Evolutionary conservation across 2,113 vertebrate species (phyloP), one percentile per base, ranked within the genome.

Genomic region (Grammomys surdaster): DNA sequence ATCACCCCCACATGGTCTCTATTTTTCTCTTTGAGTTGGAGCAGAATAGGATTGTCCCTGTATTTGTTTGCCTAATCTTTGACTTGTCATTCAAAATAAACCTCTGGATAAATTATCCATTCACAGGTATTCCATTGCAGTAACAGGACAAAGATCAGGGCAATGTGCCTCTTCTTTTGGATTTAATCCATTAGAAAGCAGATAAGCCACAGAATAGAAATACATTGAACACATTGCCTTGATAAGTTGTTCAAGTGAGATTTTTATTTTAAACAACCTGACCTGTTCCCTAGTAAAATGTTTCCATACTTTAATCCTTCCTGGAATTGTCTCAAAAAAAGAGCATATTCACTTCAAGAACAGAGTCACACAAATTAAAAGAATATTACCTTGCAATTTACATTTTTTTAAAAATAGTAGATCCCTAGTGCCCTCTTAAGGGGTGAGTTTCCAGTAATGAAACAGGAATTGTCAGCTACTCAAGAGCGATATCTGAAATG

Each of bases 1-100:
- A 4, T 9, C 16, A 40, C 6, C 2, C 7, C 1, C 11, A 51
- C 9, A 9, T 46, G 0, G 3, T 3, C n/a, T 31, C 26, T 5
- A 16, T 3, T 28, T 63, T 94, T 36, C 3, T 54, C 24, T 31
- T 19, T 63, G 6, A 73, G 16, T 40, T 65, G 33, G 28, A 24
- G 11, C 7, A 6, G 9, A 1, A 12, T 0, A n/a, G 6, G 3
- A 20, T 3, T 6, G 24, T 56, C 17, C 28, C 24, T 26, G 36
- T 10, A 28, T 17, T 20, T 12, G 4, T 9, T n/a, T 65, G 12
- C 17, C 24, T 16, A 36, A 40, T 12, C 33, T 51, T 33, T 19
- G 24, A 31, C 3, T 24, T 73, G 7, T 8, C 24, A 51, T 69
- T 43, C 51, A 85, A 81, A n/a, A 28, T 16, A 81, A n/a, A n/a